Conservation (phyloP, 2,113 vertebrate genomes). For the Myiopsitta monachus region DNA sequence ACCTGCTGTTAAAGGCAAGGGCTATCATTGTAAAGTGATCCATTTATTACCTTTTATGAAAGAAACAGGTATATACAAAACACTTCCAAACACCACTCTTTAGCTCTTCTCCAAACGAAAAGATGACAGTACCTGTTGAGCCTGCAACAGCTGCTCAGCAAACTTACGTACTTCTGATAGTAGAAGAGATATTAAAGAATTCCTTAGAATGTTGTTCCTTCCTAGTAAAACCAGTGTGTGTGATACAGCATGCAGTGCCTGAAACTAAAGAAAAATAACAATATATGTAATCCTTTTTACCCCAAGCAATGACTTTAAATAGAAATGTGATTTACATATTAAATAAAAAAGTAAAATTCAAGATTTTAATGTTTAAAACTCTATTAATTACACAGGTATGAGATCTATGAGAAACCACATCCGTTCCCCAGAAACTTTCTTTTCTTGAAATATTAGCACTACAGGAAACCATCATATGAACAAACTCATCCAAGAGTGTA, state of each 20-base stretch:
- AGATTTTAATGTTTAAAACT: background rate
- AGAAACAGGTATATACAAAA: background rate
- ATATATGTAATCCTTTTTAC: background rate
- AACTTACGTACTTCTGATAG: conserved; percentile 77
- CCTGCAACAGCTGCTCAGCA: conserved; percentile 73
- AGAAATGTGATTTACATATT: background rate
- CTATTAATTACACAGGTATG: background rate
- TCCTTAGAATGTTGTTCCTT: conserved; percentile 71
- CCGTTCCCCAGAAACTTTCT: background rate
- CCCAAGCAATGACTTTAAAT: background rate
- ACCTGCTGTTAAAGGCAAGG: background rate
- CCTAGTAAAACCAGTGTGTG: conserved; percentile 78
- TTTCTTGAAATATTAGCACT: background rate
- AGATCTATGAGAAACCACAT: background rate
- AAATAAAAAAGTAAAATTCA: background rate
- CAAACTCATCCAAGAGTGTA: background rate
- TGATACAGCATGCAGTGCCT: conserved; percentile 70
- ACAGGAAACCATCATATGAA: background rate
- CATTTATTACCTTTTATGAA: background rate
- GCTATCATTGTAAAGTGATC: background rate
- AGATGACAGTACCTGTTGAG: conserved; percentile 76
- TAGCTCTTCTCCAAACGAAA: background rate
- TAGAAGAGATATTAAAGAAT: conserved; percentile 76
- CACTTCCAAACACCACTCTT: background rate
- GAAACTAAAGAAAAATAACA: conserved; percentile 73